These are phyloP conservation scores for Nasonia oneida DNA, from an alignment of 2,888 invertebrate genomes.

Conservation along the genomic window DNA sequence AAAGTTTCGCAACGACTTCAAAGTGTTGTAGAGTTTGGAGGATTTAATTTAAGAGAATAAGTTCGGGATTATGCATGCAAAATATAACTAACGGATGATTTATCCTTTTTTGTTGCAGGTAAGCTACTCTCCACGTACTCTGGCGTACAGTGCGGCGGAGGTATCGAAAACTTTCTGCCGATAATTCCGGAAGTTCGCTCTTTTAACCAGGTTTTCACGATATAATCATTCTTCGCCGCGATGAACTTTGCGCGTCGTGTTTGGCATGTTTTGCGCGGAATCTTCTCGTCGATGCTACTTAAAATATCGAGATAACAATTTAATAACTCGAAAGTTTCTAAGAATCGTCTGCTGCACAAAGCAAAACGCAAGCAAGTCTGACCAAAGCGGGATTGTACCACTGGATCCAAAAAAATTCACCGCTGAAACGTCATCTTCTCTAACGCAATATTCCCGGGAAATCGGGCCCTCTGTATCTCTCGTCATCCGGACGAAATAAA, in stretches of 20 bases:
- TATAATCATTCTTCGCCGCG: background rate
- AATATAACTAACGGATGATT: background rate
- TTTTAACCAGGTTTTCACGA: background rate
- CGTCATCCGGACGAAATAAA: background rate
- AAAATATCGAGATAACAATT: slow-evolving; percentile 3
- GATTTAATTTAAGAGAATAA: background rate
- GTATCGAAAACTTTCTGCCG: background rate
- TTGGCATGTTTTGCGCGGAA: background rate
- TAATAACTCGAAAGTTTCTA: background rate
- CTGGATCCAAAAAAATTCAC: background rate
- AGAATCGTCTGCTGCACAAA: background rate
- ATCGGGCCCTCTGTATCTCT: background rate
- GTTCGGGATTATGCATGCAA: background rate
- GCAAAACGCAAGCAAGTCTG: background rate
- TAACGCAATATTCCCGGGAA: background rate
- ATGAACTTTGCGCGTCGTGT: background rate
- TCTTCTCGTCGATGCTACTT: background rate
- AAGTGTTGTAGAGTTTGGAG: background rate
- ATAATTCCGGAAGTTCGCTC: background rate
- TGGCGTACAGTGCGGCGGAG: background rate
- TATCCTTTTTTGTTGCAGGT: slow-evolving; percentile 20
- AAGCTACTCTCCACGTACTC: background rate
- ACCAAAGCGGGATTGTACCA: background rate
- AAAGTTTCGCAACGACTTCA: background rate
- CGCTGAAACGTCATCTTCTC: background rate